A percentile compares a stretch with the other conserved stretches of the same genome.
These are phyloP conservation scores for Sebastes alutus DNA, from an alignment of 2,797 vertebrate genomes.

Conservation along the genomic window DNA sequence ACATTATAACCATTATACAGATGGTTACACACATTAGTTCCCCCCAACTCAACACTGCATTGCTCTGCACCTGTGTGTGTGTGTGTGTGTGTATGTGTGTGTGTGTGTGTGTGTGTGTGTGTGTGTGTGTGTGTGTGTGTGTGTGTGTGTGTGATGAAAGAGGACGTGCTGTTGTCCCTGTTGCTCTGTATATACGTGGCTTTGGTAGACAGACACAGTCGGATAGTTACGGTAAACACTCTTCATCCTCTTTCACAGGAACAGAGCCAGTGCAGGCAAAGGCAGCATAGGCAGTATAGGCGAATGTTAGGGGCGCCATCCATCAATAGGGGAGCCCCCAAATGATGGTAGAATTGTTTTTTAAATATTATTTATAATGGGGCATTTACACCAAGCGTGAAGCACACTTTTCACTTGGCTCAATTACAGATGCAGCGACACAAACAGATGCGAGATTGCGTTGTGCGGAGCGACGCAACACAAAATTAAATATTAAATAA, in stretches of 20 bases:
- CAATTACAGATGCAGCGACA: too few species aligned
- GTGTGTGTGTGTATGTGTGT: not conserved
- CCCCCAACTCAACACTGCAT: not conserved
- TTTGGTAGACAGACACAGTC: constrained; percentile 25
- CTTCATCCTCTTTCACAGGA: constrained; percentile 24
- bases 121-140: not conserved
- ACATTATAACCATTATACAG: constrained; percentile 59
- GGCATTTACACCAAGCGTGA: too few species aligned
- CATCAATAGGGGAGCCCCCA: not conserved
- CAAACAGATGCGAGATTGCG: too few species aligned
- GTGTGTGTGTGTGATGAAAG: not conserved
- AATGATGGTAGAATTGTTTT: not conserved
- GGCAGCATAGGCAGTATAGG: not conserved
- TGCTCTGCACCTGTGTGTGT: constrained; percentile 12
- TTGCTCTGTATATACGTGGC: constrained; percentile 2
- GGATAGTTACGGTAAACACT: constrained; percentile 16
- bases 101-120: not conserved
- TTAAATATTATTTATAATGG: too few species aligned
- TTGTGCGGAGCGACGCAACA: too few species aligned
- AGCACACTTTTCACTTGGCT: too few species aligned
- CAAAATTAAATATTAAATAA: too few species aligned
- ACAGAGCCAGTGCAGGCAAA: too few species aligned
- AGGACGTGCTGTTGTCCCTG: constrained; percentile 19
- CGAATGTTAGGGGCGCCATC: too few species aligned
- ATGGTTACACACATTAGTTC: constrained; percentile 5